These are phyloP conservation scores for Papilio protenor DNA, from an alignment of 2,888 invertebrate genomes.

Conservation along the genomic window DNA sequence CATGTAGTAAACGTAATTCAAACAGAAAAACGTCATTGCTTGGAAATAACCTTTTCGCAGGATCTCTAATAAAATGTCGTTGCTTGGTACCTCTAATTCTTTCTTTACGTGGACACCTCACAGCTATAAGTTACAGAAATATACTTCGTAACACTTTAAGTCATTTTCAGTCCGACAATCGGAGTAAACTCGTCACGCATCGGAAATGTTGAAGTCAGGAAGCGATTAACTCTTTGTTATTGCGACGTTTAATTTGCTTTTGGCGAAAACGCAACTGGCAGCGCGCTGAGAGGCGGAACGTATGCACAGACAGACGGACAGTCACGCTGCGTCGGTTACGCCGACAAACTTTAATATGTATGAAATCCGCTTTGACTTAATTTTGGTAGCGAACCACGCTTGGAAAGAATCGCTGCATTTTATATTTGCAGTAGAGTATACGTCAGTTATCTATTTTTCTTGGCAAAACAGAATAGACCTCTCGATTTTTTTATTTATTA, in stretches of 20 bases:
- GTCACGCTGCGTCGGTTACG: conserved; percentile 54
- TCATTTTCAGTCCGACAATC: neutral
- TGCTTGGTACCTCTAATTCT: too few relatives aligned
- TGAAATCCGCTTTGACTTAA: conserved; percentile 41
- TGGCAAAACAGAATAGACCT: neutral
- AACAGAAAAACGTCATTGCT: neutral
- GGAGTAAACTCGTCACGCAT: neutral
- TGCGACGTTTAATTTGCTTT: conserved; percentile 48
- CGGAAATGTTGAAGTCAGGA: conserved; percentile 28
- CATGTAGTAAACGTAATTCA: neutral
- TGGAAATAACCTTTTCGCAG: too few relatives aligned
- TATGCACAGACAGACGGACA: conserved; percentile 52
- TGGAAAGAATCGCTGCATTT: neutral
- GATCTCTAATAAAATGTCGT: too few relatives aligned
- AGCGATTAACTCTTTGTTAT: conserved; percentile 38
- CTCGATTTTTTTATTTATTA: too few relatives aligned
- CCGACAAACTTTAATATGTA: conserved; percentile 51
- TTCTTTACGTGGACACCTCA: neutral
- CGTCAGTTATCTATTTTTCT: neutral
- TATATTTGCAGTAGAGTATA: neutral
- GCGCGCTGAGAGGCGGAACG: conserved; percentile 59
- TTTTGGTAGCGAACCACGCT: conserved; percentile 6
- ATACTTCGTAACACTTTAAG: neutral
- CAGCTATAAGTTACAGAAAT: neutral
- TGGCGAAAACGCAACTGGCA: conserved; percentile 39